Conservation (phyloP, 1,140 invertebrate genomes). For the Lucilia sericata region DNA sequence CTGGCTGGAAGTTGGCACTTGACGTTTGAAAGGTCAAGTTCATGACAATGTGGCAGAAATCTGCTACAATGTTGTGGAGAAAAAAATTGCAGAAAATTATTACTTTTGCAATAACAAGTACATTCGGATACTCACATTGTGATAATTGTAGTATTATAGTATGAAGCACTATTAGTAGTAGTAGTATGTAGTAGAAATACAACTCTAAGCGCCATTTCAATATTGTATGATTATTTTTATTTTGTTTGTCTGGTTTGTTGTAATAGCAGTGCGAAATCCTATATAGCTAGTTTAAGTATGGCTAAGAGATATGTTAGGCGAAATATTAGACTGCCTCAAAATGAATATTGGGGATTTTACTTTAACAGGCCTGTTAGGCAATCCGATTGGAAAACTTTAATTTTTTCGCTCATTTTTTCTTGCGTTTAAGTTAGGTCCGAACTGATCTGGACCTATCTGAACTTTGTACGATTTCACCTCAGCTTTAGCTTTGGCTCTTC, state of each 20-base stretch:
- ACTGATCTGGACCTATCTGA: too few relatives aligned
- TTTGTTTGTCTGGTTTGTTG: not conserved
- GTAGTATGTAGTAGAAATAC: not conserved
- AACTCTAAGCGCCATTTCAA: constrained; percentile 12
- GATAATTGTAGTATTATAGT: too few relatives aligned
- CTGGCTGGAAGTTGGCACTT: constrained; percentile 34
- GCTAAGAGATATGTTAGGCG: not conserved
- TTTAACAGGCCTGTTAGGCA: too few relatives aligned
- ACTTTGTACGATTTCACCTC: too few relatives aligned
- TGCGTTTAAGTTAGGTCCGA: too few relatives aligned
- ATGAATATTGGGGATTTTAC: too few relatives aligned
- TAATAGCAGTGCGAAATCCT: not conserved
- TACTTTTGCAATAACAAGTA: not conserved
- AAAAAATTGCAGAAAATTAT: not conserved
- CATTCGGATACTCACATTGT: too few relatives aligned
- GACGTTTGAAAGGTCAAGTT: constrained; percentile 38
- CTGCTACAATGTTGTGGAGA: constrained; percentile 5
- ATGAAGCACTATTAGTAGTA: too few relatives aligned
- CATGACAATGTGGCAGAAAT: constrained; percentile 24
- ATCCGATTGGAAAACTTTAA: too few relatives aligned
- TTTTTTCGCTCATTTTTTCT: too few relatives aligned
- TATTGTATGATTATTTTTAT: not conserved
- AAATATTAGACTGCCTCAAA: not conserved
- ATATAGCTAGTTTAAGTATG: not conserved
- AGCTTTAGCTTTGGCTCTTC: too few relatives aligned